Percentiles rank a stretch among this genome's conserved stretches.
phyloP scores from a whole-genome alignment of 2,797 vertebrate species.

The Falco peregrinus region DNA sequence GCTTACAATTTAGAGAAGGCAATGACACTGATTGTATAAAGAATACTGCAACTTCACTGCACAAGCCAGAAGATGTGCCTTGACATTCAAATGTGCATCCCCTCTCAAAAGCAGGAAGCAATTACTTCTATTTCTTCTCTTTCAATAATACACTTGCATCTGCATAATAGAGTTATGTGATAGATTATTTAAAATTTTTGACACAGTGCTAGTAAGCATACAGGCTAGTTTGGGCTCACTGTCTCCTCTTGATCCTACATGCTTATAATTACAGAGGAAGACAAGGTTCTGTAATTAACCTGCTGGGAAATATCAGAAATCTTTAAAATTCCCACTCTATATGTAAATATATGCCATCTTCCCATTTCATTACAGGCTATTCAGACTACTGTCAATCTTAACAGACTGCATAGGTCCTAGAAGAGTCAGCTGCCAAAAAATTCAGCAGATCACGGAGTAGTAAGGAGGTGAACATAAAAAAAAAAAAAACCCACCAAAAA shows the following conservation, averaged over 20 bases:
- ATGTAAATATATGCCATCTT: not conserved
- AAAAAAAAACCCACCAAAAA: too few relatives aligned
- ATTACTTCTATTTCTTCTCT: conserved; percentile 29
- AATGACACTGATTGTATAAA: not conserved
- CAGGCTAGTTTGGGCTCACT: not conserved
- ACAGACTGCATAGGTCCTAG: not conserved
- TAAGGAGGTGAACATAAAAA: not conserved
- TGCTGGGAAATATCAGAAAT: not conserved
- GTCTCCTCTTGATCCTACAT: not conserved
- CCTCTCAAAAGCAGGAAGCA: conserved; percentile 15
- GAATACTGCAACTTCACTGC: not conserved
- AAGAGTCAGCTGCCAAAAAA: not conserved
- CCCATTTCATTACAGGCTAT: not conserved
- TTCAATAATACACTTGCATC: not conserved
- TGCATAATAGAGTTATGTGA: not conserved
- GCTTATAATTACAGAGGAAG: not conserved
- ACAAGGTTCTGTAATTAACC: not conserved
- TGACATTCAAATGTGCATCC: not conserved
- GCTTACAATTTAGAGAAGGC: not conserved
- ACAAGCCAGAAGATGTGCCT: not conserved
- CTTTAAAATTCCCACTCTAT: not conserved
- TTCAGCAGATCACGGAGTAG: not conserved
- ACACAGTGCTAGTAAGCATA: not conserved
- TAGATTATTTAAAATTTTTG: not conserved
- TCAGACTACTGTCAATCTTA: not conserved